Conservation (phyloP, 30 jellyfish, hydroid and myxozoan species). For the Chrysaora quinquecirrha region DNA sequence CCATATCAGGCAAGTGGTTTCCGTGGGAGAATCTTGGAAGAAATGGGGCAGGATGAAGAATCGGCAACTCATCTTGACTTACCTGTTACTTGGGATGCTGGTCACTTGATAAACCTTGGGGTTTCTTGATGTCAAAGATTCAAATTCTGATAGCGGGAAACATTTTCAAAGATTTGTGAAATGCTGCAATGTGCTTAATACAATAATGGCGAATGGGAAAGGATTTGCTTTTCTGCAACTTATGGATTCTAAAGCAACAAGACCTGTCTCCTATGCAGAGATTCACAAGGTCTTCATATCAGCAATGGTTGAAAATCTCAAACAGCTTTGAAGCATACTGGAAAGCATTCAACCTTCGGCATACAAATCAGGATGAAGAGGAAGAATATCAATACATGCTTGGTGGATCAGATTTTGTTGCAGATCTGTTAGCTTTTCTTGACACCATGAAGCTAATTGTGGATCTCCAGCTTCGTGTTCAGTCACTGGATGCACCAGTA, state of each 20-base stretch:
- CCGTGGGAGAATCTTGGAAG: conserved; percentile 16
- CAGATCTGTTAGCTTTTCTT: conserved; percentile 16
- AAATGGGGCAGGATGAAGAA: conserved; percentile 15
- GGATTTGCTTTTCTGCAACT: conserved; percentile 50
- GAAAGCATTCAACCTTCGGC: conserved; percentile 23
- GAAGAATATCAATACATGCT: conserved; percentile 48
- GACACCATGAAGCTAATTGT: conserved; percentile 17
- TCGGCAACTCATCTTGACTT: conserved; percentile 9
- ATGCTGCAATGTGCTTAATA: conserved; percentile 25
- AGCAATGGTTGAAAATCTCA: conserved; percentile 32
- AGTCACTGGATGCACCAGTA: conserved; percentile 6
- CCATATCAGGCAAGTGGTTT: conserved; percentile 50
- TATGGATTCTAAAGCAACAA: conserved; percentile 31
- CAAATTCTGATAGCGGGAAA: neutral
- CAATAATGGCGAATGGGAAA: conserved; percentile 25
- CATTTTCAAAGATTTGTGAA: conserved; percentile 20
- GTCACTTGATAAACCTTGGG: conserved; percentile 44
- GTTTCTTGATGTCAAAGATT: conserved; percentile 23
- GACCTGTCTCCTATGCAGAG: conserved; percentile 56
- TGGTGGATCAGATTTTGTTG: conserved; percentile 37
- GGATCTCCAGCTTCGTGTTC: conserved; percentile 25
- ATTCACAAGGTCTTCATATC: conserved; percentile 36
- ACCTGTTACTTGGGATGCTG: conserved; percentile 66
- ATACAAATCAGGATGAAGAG: conserved; percentile 33
- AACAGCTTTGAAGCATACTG: conserved; percentile 29